Conservation (phyloP, 2,888 invertebrate species). For the Lymantria monacha region DNA sequence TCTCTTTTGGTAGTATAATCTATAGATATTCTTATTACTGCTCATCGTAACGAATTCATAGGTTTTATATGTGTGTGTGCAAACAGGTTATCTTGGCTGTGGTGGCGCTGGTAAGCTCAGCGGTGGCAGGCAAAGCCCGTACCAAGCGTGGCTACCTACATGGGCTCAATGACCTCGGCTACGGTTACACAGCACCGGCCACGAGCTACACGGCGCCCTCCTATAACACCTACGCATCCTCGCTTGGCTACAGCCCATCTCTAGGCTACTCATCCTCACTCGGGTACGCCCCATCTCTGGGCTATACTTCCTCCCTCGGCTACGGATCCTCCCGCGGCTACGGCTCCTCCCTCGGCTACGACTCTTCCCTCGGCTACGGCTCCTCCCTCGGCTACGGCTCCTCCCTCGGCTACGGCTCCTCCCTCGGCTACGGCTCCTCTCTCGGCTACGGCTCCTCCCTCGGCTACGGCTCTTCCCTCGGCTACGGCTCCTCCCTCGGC, state of each 20-base stretch:
- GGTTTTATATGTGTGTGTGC: background rate
- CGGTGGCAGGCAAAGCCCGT: background rate
- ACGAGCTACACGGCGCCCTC: slow-evolving; percentile 11
- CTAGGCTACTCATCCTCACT: background rate
- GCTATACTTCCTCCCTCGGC: background rate
- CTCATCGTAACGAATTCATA: too few relatives aligned
- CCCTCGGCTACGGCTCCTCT: background rate
- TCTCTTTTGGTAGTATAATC: too few relatives aligned
- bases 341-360: background rate
- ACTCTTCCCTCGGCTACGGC: background rate
- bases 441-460: background rate
- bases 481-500: background rate
- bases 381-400: background rate
- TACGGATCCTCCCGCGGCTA: background rate
- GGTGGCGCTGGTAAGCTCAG: slow-evolving; percentile 5
- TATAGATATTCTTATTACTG: too few relatives aligned
- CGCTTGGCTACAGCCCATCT: slow-evolving; percentile 12
- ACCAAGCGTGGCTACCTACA: slow-evolving; percentile 8
- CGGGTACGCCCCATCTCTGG: background rate
- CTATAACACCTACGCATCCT: background rate
- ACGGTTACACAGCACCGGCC: slow-evolving; percentile 3
- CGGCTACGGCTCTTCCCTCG: background rate
- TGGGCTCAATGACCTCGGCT: background rate
- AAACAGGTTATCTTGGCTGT: slow-evolving; percentile 2
- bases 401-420: background rate